Base-by-base conservation (phyloP, 2,113 vertebrate genomes). In the Donacobius atricapilla region DNA sequence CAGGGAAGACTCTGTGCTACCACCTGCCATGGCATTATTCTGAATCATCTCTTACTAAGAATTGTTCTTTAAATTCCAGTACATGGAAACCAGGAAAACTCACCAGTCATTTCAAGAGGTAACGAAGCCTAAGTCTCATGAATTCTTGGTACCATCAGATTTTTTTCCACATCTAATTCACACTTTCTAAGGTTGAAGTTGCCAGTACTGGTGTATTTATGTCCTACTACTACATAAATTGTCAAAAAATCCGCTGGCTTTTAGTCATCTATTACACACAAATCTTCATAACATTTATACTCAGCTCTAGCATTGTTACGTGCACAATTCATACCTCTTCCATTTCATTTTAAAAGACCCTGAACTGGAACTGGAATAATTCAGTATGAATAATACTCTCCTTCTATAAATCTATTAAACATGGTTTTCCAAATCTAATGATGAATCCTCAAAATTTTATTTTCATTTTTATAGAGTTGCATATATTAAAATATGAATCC, bases 401-500 rank as follows among this genome's bases (percentile, higher is more conserved):
- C 57, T 80, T 80, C 85, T 79, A 79, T 58, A 96, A 93, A 85
- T 92, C 71, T 54, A 30, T 85, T 86, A 90, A 94, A 89, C 25
- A 45, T 61, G 69, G 48, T 69, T 90, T 91, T 86, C 68, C 61
- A 91, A 87, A 94, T 78, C 64, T 84, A 90, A 95, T 72, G 47
- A 96, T 78, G 64, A 94, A 85, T 37, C 42, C 79, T 79, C 57
- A 91, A 87, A 50, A 57, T 84, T 93, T 91, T 83, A 93, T 87
- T 94, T 94, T 91, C 73, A 65, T 50, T 93, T 85, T 92, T 88
- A 93, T 50, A 45, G 78, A 69, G 58, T 65, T 86, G 85, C 50
- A 90, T 80, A 53, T 93, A 95, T 88, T 90, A 94, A 90, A 93
- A 63, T 47, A 88, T 77, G n/a, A 93, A 82, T 90, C 40, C 69